Evolutionary conservation across 1,140 invertebrate species (phyloP).

Genomic region (Aphelenchoides avenae): DNA sequence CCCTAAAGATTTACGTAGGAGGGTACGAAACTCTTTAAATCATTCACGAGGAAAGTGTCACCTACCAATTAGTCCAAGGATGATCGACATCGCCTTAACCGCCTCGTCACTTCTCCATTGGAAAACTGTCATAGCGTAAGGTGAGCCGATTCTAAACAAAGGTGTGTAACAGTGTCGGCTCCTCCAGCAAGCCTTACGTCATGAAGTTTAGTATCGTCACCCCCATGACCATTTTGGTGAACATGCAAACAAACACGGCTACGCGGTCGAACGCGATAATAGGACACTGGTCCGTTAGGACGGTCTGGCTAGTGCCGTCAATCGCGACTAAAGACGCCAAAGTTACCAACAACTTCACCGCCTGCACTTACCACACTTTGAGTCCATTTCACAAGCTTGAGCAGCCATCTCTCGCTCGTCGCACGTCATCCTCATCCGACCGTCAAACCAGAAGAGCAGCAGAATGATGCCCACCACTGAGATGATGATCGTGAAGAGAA

Average conservation of each 20-base stretch:
- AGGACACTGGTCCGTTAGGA: neutral
- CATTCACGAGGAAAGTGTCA: conserved; percentile 38
- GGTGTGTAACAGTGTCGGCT: no score
- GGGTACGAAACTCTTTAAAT: no score
- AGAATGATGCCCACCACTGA: conserved; percentile 20
- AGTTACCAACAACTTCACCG: neutral
- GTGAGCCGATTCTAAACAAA: conserved; percentile 34
- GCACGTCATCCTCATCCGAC: conserved; percentile 13
- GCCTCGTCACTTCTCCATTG: conserved; percentile 32
- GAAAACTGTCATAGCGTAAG: conserved; percentile 48
- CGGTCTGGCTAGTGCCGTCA: neutral
- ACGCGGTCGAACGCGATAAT: neutral
- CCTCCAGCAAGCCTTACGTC: no score
- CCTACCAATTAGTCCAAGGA: conserved; percentile 38
- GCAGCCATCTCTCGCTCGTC: neutral
- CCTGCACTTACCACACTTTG: conserved; percentile 1
- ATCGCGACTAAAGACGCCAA: neutral
- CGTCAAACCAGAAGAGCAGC: conserved; percentile 21
- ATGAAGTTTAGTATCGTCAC: conserved; percentile 40
- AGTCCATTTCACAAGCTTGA: neutral
- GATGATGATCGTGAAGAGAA: conserved; percentile 19
- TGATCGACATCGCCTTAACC: conserved; percentile 39
- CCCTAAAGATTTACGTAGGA: no score
- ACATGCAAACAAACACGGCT: neutral
- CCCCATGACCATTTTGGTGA: conserved; percentile 12